Percentiles rank a stretch among this genome's conserved stretches.
These are phyloP conservation scores for Sebastes itinus DNA, from an alignment of 2,797 vertebrate genomes.

Conservation along the genomic window DNA sequence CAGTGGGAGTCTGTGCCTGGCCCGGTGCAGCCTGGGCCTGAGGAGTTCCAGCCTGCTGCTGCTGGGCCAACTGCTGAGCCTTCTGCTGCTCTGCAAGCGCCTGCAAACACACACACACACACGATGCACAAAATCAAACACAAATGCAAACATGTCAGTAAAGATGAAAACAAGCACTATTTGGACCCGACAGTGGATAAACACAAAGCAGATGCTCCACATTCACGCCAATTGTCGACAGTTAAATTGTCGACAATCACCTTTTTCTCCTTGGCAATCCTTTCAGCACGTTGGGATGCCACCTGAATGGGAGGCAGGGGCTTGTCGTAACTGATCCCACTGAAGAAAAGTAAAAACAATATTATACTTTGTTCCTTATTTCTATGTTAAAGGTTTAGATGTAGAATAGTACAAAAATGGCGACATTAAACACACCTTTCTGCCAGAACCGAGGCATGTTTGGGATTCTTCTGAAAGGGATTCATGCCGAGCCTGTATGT, in stretches of 20 bases:
- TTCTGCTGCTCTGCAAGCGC: constrained; percentile 93
- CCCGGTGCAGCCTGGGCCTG: constrained; percentile 77
- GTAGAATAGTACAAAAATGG: not conserved
- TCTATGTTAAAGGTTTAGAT: not conserved
- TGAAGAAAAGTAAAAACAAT: constrained; percentile 53
- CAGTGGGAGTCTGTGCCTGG: constrained; percentile 77
- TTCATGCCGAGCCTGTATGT: constrained; percentile 91
- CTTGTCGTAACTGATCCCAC: constrained; percentile 94
- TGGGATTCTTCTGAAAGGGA: constrained; percentile 97
- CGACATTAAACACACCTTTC: constrained; percentile 84
- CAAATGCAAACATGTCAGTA: not conserved
- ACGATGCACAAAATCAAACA: not conserved
- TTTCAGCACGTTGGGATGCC: constrained; percentile 91
- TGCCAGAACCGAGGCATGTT: constrained; percentile 91
- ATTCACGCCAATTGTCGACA: not conserved
- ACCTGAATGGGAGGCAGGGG: constrained; percentile 93
- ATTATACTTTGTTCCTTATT: not conserved
- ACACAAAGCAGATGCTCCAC: not conserved
- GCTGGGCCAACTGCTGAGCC: constrained; percentile 88
- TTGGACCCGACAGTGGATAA: not conserved
- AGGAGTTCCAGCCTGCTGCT: constrained; percentile 80
- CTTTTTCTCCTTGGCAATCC: constrained; percentile 97
- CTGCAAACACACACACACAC: constrained; percentile 65
- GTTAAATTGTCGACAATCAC: constrained; percentile 65
- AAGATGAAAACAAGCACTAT: not conserved